A percentile compares a stretch with the other conserved stretches of the same genome.
Conservation (phyloP, 2,888 invertebrate species). For the Sturmia bella region DNA sequence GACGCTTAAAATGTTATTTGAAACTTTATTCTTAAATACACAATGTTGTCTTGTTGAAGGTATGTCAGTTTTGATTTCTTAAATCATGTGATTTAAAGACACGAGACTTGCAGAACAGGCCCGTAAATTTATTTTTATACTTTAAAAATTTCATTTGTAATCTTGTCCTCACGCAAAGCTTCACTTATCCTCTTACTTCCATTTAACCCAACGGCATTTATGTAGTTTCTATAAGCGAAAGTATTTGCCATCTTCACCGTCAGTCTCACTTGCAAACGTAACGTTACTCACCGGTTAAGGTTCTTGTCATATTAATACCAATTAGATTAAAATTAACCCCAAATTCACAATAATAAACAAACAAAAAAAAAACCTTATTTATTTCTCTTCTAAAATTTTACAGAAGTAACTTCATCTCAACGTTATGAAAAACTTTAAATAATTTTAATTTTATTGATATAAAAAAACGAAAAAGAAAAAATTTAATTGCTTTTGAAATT, state of each 20-base stretch:
- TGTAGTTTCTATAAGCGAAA: not conserved
- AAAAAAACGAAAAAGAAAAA: slow-evolving; percentile 35
- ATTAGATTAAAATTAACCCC: slow-evolving; percentile 11
- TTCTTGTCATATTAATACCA: slow-evolving; percentile 39
- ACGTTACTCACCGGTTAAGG: slow-evolving; percentile 35
- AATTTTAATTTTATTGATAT: slow-evolving; percentile 46
- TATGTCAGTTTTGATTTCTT: too few species aligned
- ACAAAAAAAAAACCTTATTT: slow-evolving; percentile 67
- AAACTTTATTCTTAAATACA: too few species aligned
- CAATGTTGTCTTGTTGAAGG: too few species aligned
- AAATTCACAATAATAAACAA: slow-evolving; percentile 32
- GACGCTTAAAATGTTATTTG: too few species aligned
- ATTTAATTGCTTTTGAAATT: slow-evolving; percentile 50
- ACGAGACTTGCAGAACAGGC: too few species aligned
- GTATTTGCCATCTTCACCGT: slow-evolving; percentile 8
- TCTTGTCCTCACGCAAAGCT: not conserved
- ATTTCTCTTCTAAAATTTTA: slow-evolving; percentile 83
- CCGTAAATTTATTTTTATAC: not conserved
- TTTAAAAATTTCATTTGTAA: not conserved
- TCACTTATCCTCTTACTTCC: not conserved
- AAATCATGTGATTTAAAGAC: too few species aligned
- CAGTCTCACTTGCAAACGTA: slow-evolving; percentile 19
- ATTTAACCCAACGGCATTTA: slow-evolving; percentile 26
- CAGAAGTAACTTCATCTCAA: slow-evolving; percentile 95
- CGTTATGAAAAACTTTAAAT: slow-evolving; percentile 95